Conservation (phyloP, 2,797 vertebrate genomes). For the Acanthornis magna region DNA sequence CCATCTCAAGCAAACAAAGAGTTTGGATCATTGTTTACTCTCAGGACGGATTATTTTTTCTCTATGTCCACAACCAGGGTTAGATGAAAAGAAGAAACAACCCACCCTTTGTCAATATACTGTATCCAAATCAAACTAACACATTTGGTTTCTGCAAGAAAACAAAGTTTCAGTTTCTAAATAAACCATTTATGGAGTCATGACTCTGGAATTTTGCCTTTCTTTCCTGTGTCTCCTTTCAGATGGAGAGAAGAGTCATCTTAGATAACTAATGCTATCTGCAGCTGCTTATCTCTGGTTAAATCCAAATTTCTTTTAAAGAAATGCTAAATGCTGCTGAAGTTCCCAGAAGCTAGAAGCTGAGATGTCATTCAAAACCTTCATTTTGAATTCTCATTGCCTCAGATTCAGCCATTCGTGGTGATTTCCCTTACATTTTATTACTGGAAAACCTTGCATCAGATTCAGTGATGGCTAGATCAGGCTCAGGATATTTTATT, state of each 20-base stretch:
- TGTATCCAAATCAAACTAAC: slow-evolving; percentile 37
- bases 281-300: not conserved
- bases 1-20: slow-evolving; percentile 31
- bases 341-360: not conserved
- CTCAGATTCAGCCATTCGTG: not conserved
- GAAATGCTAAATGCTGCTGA: not conserved
- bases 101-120: slow-evolving; percentile 42
- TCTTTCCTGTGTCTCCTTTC: not conserved
- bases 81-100: slow-evolving; percentile 29
- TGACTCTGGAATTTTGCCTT: not conserved
- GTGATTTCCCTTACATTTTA: not conserved
- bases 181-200: not conserved
- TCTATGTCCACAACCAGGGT: not conserved
- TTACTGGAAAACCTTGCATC: not conserved
- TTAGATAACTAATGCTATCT: not conserved
- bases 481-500: not conserved
- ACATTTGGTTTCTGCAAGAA: slow-evolving; percentile 26
- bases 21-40: slow-evolving; percentile 13
- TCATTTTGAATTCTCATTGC: not conserved
- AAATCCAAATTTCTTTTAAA: not conserved
- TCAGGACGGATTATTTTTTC: slow-evolving; percentile 40
- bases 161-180: slow-evolving; percentile 39
- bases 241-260: not conserved
- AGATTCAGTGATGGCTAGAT: not conserved
- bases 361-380: not conserved